Conservation (phyloP, 1,140 invertebrate genomes). For the Aphelenchoides fujianensis region DNA sequence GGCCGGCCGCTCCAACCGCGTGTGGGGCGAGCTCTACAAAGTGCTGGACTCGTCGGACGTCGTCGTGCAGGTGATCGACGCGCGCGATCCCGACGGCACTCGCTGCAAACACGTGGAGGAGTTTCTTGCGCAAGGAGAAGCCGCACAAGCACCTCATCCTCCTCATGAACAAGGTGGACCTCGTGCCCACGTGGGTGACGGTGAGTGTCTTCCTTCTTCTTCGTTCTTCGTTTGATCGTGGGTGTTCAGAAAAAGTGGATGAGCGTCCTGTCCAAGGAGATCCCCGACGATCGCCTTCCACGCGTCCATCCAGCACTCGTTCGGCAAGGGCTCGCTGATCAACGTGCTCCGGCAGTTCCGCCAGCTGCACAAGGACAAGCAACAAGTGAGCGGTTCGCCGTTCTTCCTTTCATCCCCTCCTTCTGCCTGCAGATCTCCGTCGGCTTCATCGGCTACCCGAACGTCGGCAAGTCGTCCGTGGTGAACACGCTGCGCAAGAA, state of each 20-base stretch:
- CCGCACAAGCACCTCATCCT: constrained; percentile 90
- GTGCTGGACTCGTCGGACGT: constrained; percentile 96
- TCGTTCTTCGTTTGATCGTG: no score
- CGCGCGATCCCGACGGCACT: constrained; percentile 71
- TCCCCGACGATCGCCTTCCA: constrained; percentile 97
- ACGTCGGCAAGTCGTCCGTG: constrained; percentile 96
- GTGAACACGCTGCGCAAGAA: constrained; percentile 92
- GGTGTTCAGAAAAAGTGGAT: constrained; percentile 77
- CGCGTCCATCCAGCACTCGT: constrained; percentile 93
- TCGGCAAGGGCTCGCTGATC: constrained; percentile 95
- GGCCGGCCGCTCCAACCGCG: constrained; percentile 85
- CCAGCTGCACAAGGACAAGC: constrained; percentile 67
- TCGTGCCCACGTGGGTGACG: constrained; percentile 95
- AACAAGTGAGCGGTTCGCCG: constrained; percentile 42
- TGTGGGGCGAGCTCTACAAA: constrained; percentile 99
- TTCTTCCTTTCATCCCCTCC: constrained; percentile 18
- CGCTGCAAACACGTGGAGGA: constrained; percentile 86
- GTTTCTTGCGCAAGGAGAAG: constrained; percentile 82
- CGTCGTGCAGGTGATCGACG: constrained; percentile 73
- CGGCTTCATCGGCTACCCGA: constrained; percentile 97
- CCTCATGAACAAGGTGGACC: constrained; percentile 85
- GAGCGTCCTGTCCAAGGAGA: constrained; percentile 82
- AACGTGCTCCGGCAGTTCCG: constrained; percentile 91
- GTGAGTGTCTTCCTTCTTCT: constrained; percentile 56
- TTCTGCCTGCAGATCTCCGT: constrained; percentile 97